These are phyloP conservation scores for Pemphigus obesinymphae DNA, from an alignment of 1,140 invertebrate species.

Conservation along the genomic window DNA sequence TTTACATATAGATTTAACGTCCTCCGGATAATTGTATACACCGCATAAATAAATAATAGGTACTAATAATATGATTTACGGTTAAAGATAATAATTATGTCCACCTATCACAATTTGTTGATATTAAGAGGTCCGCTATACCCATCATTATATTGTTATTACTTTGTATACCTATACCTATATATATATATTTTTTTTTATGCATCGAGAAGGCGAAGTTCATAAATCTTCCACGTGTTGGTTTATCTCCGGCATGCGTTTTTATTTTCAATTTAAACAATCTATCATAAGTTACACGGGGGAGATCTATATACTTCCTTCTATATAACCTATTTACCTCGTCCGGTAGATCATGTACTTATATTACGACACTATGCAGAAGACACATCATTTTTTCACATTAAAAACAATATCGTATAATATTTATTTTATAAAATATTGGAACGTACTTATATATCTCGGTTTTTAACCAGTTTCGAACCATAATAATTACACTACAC, in stretches of 20 bases:
- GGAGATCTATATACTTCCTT: no score
- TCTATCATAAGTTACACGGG: background rate
- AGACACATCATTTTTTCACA: background rate
- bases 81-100: constrained; percentile 2
- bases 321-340: background rate
- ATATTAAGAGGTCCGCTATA: constrained; percentile 2
- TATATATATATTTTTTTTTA: background rate
- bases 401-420: background rate
- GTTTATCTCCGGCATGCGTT: constrained; percentile 4
- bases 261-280: constrained; percentile 31
- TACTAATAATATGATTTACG: background rate
- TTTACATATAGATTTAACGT: background rate
- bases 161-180: no score
- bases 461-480: background rate
- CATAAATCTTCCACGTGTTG: constrained; percentile 29
- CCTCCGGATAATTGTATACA: background rate
- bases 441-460: background rate
- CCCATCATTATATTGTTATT: background rate
- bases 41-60: background rate
- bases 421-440: background rate
- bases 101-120: constrained; percentile 9
- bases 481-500: background rate
- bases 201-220: background rate
- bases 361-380: background rate
- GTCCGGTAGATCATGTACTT: background rate